Conservation (phyloP, 2,797 vertebrate genomes). For the Neosilurus hyrtlii region DNA sequence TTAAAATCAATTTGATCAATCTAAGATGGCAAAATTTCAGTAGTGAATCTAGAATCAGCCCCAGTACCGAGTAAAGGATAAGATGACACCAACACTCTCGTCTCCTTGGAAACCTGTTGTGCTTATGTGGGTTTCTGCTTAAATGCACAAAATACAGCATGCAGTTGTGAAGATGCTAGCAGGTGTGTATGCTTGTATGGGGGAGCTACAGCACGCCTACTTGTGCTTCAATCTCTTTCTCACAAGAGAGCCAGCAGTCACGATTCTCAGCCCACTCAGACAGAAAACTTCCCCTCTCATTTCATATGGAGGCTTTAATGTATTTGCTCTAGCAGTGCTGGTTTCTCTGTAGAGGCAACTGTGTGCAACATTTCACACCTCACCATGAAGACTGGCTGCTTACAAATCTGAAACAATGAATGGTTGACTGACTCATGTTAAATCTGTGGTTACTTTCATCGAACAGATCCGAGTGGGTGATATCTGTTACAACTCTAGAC, state of each 20-base stretch:
- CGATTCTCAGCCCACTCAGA: conserved; percentile 54
- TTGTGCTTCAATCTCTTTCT: conserved; percentile 42
- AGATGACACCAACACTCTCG: conserved; percentile 34
- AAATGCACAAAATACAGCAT: conserved; percentile 26
- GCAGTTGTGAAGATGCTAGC: conserved; percentile 24
- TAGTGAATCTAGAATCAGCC: background rate
- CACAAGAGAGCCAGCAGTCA: conserved; percentile 52
- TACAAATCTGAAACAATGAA: conserved; percentile 48
- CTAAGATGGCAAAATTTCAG: background rate
- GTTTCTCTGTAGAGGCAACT: conserved; percentile 33
- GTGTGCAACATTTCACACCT: conserved; percentile 32
- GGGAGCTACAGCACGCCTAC: conserved; percentile 48
- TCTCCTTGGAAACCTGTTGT: conserved; percentile 61
- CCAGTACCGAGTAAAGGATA: background rate
- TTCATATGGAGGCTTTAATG: conserved; percentile 41
- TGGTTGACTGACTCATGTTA: conserved; percentile 45
- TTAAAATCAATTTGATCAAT: background rate
- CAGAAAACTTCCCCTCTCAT: conserved; percentile 47
- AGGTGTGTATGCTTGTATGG: conserved; percentile 40
- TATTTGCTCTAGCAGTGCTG: conserved; percentile 29
- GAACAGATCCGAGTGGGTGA: conserved; percentile 49
- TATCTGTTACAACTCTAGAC: conserved; percentile 44
- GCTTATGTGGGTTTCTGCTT: conserved; percentile 66
- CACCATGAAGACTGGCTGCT: conserved; percentile 42
- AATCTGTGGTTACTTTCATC: conserved; percentile 41